Conservation (phyloP, 1,140 invertebrate species). For the Pogonus chalceus region DNA sequence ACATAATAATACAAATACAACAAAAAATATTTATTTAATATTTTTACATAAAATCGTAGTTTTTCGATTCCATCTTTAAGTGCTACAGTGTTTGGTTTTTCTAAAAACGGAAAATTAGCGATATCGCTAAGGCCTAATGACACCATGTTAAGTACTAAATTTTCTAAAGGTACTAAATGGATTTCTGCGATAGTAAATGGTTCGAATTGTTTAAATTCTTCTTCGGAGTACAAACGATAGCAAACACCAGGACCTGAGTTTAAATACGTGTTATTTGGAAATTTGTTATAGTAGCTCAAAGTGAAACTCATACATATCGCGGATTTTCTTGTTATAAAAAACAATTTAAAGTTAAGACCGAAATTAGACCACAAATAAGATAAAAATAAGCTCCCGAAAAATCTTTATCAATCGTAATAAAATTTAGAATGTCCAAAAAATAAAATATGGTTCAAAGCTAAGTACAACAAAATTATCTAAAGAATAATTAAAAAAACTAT, state of each 20-base stretch:
- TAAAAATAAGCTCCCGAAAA: too few species aligned
- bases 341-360: too few species aligned
- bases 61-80: slow-evolving; percentile 80
- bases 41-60: slow-evolving; percentile 74
- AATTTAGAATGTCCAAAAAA: too few species aligned
- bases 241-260: slow-evolving; percentile 56
- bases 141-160: slow-evolving; percentile 87
- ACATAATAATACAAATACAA: slow-evolving; percentile 14
- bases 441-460: too few species aligned
- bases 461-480: too few species aligned
- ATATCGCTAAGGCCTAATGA: slow-evolving; percentile 88
- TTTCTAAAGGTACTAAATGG: slow-evolving; percentile 84
- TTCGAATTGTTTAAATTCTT: slow-evolving; percentile 50
- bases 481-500: too few species aligned
- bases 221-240: slow-evolving; percentile 79
- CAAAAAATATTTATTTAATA: slow-evolving; percentile 13
- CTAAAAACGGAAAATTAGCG: slow-evolving; percentile 90
- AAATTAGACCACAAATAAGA: too few species aligned
- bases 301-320: too few species aligned
- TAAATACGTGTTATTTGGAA: background rate
- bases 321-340: too few species aligned
- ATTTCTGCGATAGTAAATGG: slow-evolving; percentile 69
- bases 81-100: slow-evolving; percentile 69
- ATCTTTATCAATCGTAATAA: too few species aligned
- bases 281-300: too few species aligned